Evolutionary conservation across 1,140 invertebrate species (phyloP).

Genomic region (Bombus fervidus): DNA sequence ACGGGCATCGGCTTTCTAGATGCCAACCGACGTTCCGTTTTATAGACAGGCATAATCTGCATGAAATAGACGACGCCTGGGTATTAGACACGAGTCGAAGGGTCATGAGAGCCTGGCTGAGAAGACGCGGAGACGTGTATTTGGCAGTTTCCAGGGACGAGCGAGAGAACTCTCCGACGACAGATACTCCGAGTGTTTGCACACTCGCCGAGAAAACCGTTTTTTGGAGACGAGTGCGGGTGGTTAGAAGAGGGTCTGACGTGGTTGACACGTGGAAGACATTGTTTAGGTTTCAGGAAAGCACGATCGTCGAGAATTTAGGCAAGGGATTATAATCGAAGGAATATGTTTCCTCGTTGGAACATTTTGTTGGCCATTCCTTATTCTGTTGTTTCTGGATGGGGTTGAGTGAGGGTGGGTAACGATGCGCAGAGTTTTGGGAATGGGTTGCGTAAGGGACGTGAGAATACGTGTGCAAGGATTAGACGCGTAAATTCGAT

Average conservation of each 20-base stretch:
- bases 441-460: background rate
- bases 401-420: too few relatives aligned
- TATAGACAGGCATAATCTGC: slow-evolving; percentile 7
- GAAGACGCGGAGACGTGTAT: background rate
- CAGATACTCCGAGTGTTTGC: slow-evolving; percentile 11
- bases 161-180: background rate
- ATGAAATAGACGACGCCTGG: background rate
- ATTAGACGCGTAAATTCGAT: too few relatives aligned
- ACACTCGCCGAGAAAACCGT: background rate
- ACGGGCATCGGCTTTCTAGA: background rate
- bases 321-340: background rate
- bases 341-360: background rate
- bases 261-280: background rate
- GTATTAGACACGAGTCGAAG: too few relatives aligned
- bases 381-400: background rate
- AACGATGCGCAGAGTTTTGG: background rate
- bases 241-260: background rate
- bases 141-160: background rate
- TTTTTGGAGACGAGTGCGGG: background rate
- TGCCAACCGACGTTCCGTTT: slow-evolving; percentile 1
- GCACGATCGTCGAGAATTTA: background rate
- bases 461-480: too few relatives aligned
- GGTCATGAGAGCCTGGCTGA: too few relatives aligned
- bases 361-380: background rate
- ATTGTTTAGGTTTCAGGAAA: background rate